These are phyloP conservation scores for Tanaodytes sp. DNA, from an alignment of 2,888 invertebrate species.

Conservation along the genomic window DNA sequence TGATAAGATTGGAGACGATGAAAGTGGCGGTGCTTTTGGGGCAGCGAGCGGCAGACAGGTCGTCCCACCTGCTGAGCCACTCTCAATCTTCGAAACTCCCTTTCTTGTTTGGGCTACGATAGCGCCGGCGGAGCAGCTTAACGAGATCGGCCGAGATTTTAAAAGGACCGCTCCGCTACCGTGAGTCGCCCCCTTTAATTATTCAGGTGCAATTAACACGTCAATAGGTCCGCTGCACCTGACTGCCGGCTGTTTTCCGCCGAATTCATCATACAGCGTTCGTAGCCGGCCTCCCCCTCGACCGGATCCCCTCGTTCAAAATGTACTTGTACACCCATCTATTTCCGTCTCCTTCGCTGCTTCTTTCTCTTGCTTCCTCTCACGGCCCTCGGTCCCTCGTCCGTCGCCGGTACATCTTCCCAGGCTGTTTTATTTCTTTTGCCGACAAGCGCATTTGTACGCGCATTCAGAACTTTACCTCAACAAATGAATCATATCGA, in stretches of 20 bases:
- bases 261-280: constrained; percentile 46
- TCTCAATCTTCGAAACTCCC: constrained; percentile 39
- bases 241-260: constrained; percentile 61
- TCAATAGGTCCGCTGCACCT: constrained; percentile 68
- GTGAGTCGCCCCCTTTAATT: constrained; percentile 63
- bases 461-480: constrained; percentile 35
- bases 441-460: constrained; percentile 34
- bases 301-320: constrained; percentile 37
- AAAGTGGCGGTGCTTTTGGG: constrained; percentile 23
- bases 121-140: constrained; percentile 55
- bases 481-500: constrained; percentile 43
- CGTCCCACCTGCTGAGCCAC: constrained; percentile 42
- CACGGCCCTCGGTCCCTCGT: constrained; percentile 12
- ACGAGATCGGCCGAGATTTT: constrained; percentile 66
- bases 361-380: constrained; percentile 20
- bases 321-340: constrained; percentile 35
- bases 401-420: constrained; percentile 21
- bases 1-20: constrained; percentile 22
- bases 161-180: constrained; percentile 63
- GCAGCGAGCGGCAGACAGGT: constrained; percentile 5
- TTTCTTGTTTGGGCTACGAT: constrained; percentile 33
- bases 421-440: constrained; percentile 27
- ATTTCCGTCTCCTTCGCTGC: constrained; percentile 32
- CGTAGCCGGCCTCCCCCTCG: constrained; percentile 36
- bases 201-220: constrained; percentile 70